Base-by-base conservation (phyloP, 2,888 invertebrate species). In the Aspidapion aeneum region DNA sequence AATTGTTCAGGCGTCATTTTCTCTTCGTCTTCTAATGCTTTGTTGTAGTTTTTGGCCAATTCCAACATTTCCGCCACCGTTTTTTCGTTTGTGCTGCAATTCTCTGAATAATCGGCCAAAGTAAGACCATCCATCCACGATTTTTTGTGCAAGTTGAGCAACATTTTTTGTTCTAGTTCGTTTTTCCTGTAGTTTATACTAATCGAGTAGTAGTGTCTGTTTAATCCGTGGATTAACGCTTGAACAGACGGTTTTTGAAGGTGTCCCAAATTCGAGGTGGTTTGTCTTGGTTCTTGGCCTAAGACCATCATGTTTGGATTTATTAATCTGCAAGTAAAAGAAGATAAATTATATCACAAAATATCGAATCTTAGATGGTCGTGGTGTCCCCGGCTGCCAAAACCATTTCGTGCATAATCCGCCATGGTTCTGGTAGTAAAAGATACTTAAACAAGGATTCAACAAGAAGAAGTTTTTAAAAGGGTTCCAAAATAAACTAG, bases 151-250 rank as follows among this genome's bases (percentile, higher is more conserved):
- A 99, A 84, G 83, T 99, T 99, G 64, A 99, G 82, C 66, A 99
- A 82, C 99, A 99, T 99, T 84, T 98, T 98, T 79, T 99, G 98
- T 81, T 99, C 99, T 67, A 98, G 82, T 80, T 98, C 97, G 81
- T 99, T 98, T 82, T 98, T 99, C 71, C 98, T 88, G 82, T 99
- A 99, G 81, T 98, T 98, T 80, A 99, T 99, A 79, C 98, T 97
- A 78, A 99, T 98, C 52, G 98, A 98, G 81, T 99, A 99, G 79
- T 99, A 99, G 81, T 99, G 98, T 68, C 99, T 89, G 81, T 99
- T 99, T 21, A 99, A 85, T 16, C 99, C 99, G 77, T 99, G 99
- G 72, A 99, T 99, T 64, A 99, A 84, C 48, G 99, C 99, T 87
- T 98, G 98, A 64, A 99, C 98, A 1, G 98, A 98, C 0, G 98